phyloP scores from a whole-genome alignment of 2,113 vertebrate species.

The Platycercus adscitus region DNA sequence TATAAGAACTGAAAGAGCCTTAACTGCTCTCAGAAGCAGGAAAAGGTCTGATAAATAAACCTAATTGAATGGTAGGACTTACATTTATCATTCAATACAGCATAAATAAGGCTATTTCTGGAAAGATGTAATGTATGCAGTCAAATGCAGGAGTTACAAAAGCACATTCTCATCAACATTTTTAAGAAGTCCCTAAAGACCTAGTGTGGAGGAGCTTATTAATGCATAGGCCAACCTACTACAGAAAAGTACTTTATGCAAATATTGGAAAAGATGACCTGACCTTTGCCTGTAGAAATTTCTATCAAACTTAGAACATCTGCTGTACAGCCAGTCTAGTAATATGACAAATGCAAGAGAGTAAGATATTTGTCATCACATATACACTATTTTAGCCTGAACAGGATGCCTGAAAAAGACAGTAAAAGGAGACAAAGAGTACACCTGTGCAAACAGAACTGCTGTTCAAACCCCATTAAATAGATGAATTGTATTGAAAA shows the following conservation, averaged over 20 bases:
- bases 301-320: neutral
- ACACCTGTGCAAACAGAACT: neutral
- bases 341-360: neutral
- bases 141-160: neutral
- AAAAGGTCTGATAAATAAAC: neutral
- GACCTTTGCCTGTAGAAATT: neutral
- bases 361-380: neutral
- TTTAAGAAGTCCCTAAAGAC: neutral
- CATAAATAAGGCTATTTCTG: neutral
- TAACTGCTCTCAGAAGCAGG: neutral
- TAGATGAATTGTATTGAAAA: neutral
- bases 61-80: neutral
- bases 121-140: neutral
- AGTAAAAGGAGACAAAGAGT: neutral
- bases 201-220: neutral
- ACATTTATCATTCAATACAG: neutral
- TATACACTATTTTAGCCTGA: neutral
- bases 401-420: neutral
- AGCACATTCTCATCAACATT: neutral
- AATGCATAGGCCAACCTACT: neutral
- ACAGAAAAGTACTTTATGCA: neutral
- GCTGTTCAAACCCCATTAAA: neutral
- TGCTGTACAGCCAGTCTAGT: neutral
- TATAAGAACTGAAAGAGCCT: neutral
- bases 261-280: neutral